Base-by-base conservation (phyloP, 2,888 invertebrate genomes). In the Drosophila borealis region DNA sequence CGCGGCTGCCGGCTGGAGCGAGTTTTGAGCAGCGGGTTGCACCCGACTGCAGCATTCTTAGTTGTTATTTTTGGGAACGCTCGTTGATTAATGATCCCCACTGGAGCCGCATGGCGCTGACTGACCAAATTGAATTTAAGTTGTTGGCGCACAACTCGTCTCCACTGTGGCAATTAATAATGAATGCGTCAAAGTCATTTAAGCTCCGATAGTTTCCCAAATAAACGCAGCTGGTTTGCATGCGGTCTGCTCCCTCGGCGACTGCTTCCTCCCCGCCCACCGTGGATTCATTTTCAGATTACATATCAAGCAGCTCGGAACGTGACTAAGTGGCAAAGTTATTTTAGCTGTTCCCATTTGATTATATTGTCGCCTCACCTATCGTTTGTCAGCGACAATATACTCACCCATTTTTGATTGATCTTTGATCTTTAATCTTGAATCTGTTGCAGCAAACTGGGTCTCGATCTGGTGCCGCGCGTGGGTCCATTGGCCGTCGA, bases 401-500 rank as follows among this genome's bases (percentile, higher is more conserved):
- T 48, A 69, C 60, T 73, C 63, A 69, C 17, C 37, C 34, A 29
- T 6, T 36, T 21, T 61, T 17, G 37, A 13, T 36, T 13, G n/a
- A 25, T 51, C 36, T 2, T 17, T 41, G 29, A 41, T 41, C 39
- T 53, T n/a, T 53, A 1, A 56, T 74, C 57, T 66, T 49, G n/a
- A 41, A 59, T 69, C 62, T 55, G 9, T 91, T 94, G 42, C 94
- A 98, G 98, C 92, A 97, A 98, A 94, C 94, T 98, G 54, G 97
- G 97, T 0, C 92, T 98, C 90, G 98, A 98, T 93, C 93, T 98
- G 90, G 98, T 98, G 25, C 98, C 98, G 0, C 94, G 98, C 29
- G 95, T 96, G 75, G 97, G 97, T 36, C 96, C 97, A 29, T 95
- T 97, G 90, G 97, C 97, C 92, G 97, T 98, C 39, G 97, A 98